Percentiles rank a stretch among this genome's conserved stretches.
Evolutionary conservation across 1,140 invertebrate genomes (phyloP).

Genomic region (Philaenus spumarius): DNA sequence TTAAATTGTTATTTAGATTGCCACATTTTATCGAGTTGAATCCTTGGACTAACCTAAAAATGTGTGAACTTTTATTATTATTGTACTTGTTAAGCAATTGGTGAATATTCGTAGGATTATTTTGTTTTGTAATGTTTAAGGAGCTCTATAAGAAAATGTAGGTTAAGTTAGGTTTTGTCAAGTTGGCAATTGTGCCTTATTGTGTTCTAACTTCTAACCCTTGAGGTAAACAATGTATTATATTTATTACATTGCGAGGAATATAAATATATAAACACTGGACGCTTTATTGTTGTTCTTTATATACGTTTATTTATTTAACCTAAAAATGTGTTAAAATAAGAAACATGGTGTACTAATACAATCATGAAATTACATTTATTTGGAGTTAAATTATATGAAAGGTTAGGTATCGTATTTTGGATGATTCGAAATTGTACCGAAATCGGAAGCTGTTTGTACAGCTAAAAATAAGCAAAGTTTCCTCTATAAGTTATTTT

Average conservation of each 20-base stretch:
- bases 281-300: slow-evolving; percentile 33
- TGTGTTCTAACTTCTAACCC: slow-evolving; percentile 35
- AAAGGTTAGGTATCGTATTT: too few species aligned
- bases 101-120: slow-evolving; percentile 12
- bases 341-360: too few species aligned
- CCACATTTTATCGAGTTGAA: background rate
- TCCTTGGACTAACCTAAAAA: background rate
- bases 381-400: too few species aligned
- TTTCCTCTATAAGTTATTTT: too few species aligned
- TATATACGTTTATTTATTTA: slow-evolving; percentile 31
- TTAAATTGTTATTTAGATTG: background rate
- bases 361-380: too few species aligned
- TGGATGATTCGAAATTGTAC: too few species aligned
- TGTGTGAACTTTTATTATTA: slow-evolving; percentile 4
- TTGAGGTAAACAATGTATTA: slow-evolving; percentile 29
- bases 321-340: background rate
- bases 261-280: slow-evolving; percentile 11
- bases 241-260: slow-evolving; percentile 7
- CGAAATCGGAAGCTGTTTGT: too few species aligned
- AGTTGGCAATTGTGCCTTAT: slow-evolving; percentile 22
- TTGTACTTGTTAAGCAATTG: slow-evolving; percentile 17
- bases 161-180: slow-evolving; percentile 11
- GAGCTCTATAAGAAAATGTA: background rate
- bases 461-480: too few species aligned
- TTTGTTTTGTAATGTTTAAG: slow-evolving; percentile 22